Evolutionary conservation across 2,797 vertebrate genomes (phyloP), one percentile per base, ranked within the genome.

Genomic region (Acipenser oxyrinchus): DNA sequence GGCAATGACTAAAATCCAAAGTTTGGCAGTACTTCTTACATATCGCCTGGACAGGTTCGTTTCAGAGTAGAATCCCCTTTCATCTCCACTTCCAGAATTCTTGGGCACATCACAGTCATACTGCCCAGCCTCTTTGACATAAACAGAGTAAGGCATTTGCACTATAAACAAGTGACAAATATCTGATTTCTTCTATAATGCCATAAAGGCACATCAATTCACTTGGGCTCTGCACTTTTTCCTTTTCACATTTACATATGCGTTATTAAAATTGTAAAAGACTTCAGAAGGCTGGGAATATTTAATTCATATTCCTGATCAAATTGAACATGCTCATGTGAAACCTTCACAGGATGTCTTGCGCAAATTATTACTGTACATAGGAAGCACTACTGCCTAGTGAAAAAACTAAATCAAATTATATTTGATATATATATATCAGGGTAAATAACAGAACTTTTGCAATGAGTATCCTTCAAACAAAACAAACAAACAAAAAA

Each of bases 111-210:
- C 67, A 67, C 62, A 58, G 64, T 72, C 69, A 72, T 66, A 63
- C 37, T 73, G 68, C 71, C 71, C 63, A 51, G 68, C 10, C 50
- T 66, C 66, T 65, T 59, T 71, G 71, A 71, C 70, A 71, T 66
- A 71, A 70, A 65, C 66, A 73, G 66, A 73, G 71, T 55, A 68
- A 74, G 63, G 75, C 64, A 73, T 74, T 74, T 74, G 69, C 73
- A 77, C 74, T 75, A 74, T 75, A 76, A 74, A 76, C 71, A 72
- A 68, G 67, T 66, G 63, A 52, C 59, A 71, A 72, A 78, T 55
- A 62, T 62, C 59, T 60, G 68, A 71, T 68, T 70, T 71, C 69
- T 72, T 70, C 69, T 71, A 72, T 71, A 75, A 72, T 70, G 60
- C 66, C 23, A 64, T 49, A 10, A 52, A 67, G 60, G 65, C 37